These are phyloP conservation scores for Latrodectus hesperus DNA, from an alignment of 2,888 invertebrate species.

Conservation along the genomic window DNA sequence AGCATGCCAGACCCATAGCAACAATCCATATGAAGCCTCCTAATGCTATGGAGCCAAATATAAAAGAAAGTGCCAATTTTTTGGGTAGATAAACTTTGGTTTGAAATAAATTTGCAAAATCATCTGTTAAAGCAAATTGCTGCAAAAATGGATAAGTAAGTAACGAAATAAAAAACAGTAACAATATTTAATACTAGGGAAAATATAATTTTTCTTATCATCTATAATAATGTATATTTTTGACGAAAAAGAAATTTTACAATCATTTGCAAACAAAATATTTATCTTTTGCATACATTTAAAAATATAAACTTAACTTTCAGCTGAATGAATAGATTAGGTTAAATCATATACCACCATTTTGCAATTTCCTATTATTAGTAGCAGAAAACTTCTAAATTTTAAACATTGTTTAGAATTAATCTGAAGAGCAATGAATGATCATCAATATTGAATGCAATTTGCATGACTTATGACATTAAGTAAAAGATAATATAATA, in stretches of 20 bases:
- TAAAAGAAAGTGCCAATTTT: constrained; percentile 36
- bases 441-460: no score
- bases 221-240: background rate
- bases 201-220: background rate
- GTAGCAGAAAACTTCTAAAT: no score
- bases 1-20: constrained; percentile 29
- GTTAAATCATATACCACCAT: no score
- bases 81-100: constrained; percentile 48
- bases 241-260: background rate
- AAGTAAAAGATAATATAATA: no score
- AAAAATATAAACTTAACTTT: no score
- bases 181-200: background rate
- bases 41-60: constrained; percentile 49
- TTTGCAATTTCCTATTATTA: no score
- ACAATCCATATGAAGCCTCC: constrained; percentile 39
- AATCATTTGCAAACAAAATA: no score
- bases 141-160: constrained; percentile 12
- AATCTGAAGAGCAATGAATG: no score
- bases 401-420: no score
- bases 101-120: constrained; percentile 47
- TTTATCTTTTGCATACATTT: no score
- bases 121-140: constrained; percentile 51
- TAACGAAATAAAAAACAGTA: background rate
- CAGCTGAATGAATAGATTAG: no score
- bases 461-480: no score